Evolutionary conservation across 2,888 invertebrate species (phyloP), one percentile per base, ranked within the genome.

Genomic region (Protonemura montana): DNA sequence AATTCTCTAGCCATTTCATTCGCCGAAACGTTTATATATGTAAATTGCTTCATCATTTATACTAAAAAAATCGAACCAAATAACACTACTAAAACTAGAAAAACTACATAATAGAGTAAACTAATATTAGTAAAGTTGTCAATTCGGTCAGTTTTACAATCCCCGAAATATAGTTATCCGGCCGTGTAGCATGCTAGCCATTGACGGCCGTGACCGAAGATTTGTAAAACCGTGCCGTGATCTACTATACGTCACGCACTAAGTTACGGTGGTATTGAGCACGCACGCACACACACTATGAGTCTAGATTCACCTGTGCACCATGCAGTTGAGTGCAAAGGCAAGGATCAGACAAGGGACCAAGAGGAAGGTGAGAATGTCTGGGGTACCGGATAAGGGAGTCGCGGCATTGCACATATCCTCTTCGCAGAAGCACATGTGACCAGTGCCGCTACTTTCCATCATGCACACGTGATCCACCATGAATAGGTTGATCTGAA

Each of bases 381-480:
- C 86, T 35, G 59, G 76, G 35, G 81, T 25, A 28, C 1, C 42
- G 35, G 27, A 84, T 26, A 81, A 81, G 76, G 81, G 86, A 81
- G 89, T 89, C 88, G 92, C 93, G 90, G 92, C 92, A 92, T 98
- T 98, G 94, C 98, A 98, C 96, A 96, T 96, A 93, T 98, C 97
- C 94, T 97, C 97, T 94, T 98, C 98, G 94, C 98, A 98, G 95
- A 98, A 98, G 94, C 98, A 98, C 98, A 98, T 98, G 95, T 97
- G 97, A 93, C 98, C 98, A 92, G 96, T 97, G 93, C 98, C 97
- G 94, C 97, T 97, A 95, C 98, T 97, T 96, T 98, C 98, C 96
- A 97, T 96, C 98, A 98, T 98, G 95, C 98, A 98, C 93, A 98
- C 98, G 94, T 98, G 98, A 93, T 98, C 98, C 92, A 98, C 98